These are phyloP conservation scores for Sebastes matsubarae DNA, from an alignment of 2,797 vertebrate species.

Conservation along the genomic window DNA sequence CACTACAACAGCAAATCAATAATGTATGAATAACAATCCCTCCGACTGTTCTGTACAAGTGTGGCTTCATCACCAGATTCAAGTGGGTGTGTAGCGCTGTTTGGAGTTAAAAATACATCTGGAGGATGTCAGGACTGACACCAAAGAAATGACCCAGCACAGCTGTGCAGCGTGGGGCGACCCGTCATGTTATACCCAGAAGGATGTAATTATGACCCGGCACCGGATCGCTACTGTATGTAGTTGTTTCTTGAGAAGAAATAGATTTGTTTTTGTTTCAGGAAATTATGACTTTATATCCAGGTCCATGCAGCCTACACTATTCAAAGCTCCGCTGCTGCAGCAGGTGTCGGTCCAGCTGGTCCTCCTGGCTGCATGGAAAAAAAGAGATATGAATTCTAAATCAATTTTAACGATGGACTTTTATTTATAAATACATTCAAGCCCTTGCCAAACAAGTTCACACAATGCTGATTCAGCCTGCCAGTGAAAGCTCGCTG, in stretches of 20 bases:
- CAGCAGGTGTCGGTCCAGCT: not conserved
- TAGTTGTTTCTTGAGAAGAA: not conserved
- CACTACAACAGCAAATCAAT: slow-evolving; percentile 43
- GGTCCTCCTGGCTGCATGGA: not conserved
- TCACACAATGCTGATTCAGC: too few species aligned
- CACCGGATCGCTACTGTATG: not conserved
- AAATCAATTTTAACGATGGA: not conserved
- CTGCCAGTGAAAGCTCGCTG: too few species aligned
- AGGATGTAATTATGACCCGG: not conserved
- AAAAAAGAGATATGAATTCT: not conserved
- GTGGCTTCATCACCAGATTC: slow-evolving; percentile 12
- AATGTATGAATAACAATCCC: slow-evolving; percentile 42
- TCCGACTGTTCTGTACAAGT: slow-evolving; percentile 1
- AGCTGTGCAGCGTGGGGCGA: not conserved
- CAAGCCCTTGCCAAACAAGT: too few species aligned
- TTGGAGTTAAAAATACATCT: slow-evolving; percentile 23
- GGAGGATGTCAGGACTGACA: slow-evolving; percentile 12
- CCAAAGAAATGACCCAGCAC: slow-evolving; percentile 6
- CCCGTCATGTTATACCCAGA: slow-evolving; percentile 5
- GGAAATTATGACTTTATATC: not conserved
- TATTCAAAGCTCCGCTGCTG: not conserved
- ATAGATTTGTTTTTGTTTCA: not conserved
- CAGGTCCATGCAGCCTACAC: too few species aligned
- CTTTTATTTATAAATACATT: too few species aligned
- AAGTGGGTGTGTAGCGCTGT: not conserved